Conservation (phyloP, 1,140 invertebrate species). For the Adoxophyes honmai region DNA sequence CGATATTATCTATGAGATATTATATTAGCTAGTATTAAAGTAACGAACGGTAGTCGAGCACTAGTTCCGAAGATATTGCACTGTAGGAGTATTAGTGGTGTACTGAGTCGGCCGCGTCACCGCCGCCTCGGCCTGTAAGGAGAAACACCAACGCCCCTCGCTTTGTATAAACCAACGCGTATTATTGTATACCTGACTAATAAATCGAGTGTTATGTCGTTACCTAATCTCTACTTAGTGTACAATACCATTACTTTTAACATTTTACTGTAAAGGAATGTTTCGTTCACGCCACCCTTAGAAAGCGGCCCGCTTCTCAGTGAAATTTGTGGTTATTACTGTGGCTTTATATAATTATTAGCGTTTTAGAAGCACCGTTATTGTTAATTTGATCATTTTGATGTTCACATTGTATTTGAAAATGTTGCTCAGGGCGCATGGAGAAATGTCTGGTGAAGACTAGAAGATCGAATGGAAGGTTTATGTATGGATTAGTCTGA, state of each 20-base stretch:
- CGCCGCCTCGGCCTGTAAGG: conserved; percentile 61
- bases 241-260: conserved; percentile 5
- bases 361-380: conserved; percentile 57
- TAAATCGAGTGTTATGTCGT: conserved; percentile 24
- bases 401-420: conserved; percentile 53
- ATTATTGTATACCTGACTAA: conserved; percentile 27
- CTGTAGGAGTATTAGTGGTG: conserved; percentile 26
- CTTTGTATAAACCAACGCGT: conserved; percentile 41
- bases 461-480: conserved; percentile 30
- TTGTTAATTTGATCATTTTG: conserved; percentile 49
- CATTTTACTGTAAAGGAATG: conserved; percentile 28
- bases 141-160: conserved; percentile 56
- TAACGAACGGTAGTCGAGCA: conserved; percentile 21
- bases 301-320: neutral
- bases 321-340: conserved; percentile 13
- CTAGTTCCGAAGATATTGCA: conserved; percentile 30
- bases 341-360: conserved; percentile 14
- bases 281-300: conserved; percentile 11
- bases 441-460: conserved; percentile 36
- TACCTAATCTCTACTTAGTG: conserved; percentile 39
- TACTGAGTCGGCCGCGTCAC: conserved; percentile 34
- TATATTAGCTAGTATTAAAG: conserved; percentile 39
- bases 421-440: conserved; percentile 45
- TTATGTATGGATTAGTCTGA: conserved; percentile 44
- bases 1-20: conserved; percentile 62